Conservation (phyloP, 2,888 invertebrate genomes). For the Brachypalpus laphriformis region DNA sequence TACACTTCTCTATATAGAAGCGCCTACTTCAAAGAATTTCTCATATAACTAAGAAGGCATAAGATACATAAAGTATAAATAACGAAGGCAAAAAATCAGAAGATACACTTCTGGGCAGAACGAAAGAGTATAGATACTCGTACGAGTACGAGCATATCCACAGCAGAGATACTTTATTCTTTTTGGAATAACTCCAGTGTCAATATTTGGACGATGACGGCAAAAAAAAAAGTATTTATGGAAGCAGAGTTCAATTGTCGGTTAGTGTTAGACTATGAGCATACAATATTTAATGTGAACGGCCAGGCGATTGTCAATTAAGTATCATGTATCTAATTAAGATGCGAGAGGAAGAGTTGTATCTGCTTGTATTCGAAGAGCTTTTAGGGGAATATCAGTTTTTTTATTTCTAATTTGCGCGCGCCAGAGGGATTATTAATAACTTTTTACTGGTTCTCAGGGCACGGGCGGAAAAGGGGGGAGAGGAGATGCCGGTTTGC, state of each 20-base stretch:
- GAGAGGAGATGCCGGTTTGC: no score
- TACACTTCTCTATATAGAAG: conserved; percentile 28
- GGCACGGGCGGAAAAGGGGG: no score
- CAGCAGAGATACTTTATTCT: conserved; percentile 33
- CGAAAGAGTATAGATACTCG: neutral
- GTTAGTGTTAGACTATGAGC: conserved; percentile 7
- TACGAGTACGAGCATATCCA: no score
- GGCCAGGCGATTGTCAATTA: conserved; percentile 28
- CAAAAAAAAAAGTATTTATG: conserved; percentile 17
- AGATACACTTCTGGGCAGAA: conserved; percentile 23
- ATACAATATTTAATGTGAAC: conserved; percentile 3
- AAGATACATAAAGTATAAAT: conserved; percentile 40
- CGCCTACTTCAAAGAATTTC: conserved; percentile 66
- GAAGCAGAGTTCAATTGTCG: conserved; percentile 47
- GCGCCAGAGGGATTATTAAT: no score
- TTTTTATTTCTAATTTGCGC: no score
- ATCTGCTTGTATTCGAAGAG: conserved; percentile 16
- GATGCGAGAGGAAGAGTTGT: neutral
- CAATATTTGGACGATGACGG: conserved; percentile 57
- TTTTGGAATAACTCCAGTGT: conserved; percentile 49
- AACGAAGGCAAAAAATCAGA: conserved; percentile 15
- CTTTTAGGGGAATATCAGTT: conserved; percentile 21
- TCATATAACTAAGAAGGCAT: conserved; percentile 27
- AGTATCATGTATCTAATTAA: conserved; percentile 13
- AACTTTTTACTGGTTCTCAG: no score